Base-by-base conservation (phyloP, 2,888 invertebrate genomes). In the Nemapogon koenigi region DNA sequence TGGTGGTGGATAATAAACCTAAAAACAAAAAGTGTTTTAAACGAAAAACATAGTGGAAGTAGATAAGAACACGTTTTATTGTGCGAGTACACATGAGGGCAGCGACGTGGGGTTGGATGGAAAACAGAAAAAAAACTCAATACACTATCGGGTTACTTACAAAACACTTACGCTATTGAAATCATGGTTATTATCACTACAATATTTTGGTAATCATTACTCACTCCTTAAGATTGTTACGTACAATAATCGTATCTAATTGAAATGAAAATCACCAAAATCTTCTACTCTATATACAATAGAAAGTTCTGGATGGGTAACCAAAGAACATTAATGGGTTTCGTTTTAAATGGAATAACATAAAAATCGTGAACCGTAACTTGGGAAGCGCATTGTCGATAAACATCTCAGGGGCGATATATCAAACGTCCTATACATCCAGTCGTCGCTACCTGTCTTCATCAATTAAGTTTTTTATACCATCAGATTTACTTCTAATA, bases 401-500 rank as follows among this genome's bases (percentile, higher is more conserved):
- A 64, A 52, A 52, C 53, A 64, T 67, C 64, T 58, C 55, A 55
- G 59, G 51, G 57, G 60, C 56, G 55, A 67, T 64, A 59, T 56
- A 61, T 63, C 62, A 62, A 57, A 62, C 54, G 56, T 22, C 35
- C 13, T 25, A 14, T 15, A 16, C n/a, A 31, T 22, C 27, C 26
- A 17, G 37, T 33, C n/a, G 41, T 28, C 37, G 52, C 56, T 68
- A 69, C 67, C 69, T 72, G 70, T 70, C 71, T 62, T 62, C 71
- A 75, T 76, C 73, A 75, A 72, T 73, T 69, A 73, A 54, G 53
- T 65, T 71, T 71, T 68, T 73, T 70, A 63, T 61, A 57, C 55
- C 52, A 44, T 46, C 41, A 49, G 57, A 57, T 57, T 49, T n/a
- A 49, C 51, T 57, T 59, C 58, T 54, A 59, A 61, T 58, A 58